Percentiles rank a stretch among this genome's conserved stretches.
Conservation (phyloP, 2,888 invertebrate genomes). For the Tridacna gigas region DNA sequence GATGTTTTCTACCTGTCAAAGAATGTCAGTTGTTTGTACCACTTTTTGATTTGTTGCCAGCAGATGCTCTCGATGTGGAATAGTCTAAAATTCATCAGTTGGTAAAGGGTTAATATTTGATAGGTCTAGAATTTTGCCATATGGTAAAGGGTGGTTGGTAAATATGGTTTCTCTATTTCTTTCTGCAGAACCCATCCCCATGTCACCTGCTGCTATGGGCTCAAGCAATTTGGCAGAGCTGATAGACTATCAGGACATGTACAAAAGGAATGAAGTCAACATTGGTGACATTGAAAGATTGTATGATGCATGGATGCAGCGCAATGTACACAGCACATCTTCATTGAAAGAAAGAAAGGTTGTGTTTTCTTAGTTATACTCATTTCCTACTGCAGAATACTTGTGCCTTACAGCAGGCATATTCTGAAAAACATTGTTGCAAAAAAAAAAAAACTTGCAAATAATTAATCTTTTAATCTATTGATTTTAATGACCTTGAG, state of each 20-base stretch:
- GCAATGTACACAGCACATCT: slow-evolving; percentile 26
- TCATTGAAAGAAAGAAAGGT: slow-evolving; percentile 62
- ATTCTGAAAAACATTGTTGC: background rate
- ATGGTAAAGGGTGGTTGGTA: background rate
- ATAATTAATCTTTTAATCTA: too few relatives aligned
- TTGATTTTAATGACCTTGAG: too few relatives aligned
- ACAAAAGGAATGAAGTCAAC: slow-evolving; percentile 37
- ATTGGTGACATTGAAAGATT: slow-evolving; percentile 52
- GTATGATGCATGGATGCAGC: slow-evolving; percentile 50
- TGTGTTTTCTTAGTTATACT: background rate
- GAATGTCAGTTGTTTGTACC: too few relatives aligned
- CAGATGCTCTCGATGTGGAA: too few relatives aligned
- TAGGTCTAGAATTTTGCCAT: too few relatives aligned
- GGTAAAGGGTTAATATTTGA: too few relatives aligned
- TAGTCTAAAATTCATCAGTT: too few relatives aligned
- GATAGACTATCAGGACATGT: slow-evolving; percentile 44
- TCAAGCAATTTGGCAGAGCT: slow-evolving; percentile 48
- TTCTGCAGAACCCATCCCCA: slow-evolving; percentile 9
- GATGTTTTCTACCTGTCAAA: slow-evolving; percentile 4
- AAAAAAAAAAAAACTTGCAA: background rate
- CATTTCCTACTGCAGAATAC: background rate
- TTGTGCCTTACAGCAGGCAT: background rate
- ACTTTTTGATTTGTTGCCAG: too few relatives aligned
- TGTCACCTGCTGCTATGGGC: slow-evolving; percentile 36
- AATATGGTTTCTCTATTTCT: background rate